phyloP scores from a whole-genome alignment of 1,140 invertebrate species.

The Pachyrhynchus sulphureomaculatus region DNA sequence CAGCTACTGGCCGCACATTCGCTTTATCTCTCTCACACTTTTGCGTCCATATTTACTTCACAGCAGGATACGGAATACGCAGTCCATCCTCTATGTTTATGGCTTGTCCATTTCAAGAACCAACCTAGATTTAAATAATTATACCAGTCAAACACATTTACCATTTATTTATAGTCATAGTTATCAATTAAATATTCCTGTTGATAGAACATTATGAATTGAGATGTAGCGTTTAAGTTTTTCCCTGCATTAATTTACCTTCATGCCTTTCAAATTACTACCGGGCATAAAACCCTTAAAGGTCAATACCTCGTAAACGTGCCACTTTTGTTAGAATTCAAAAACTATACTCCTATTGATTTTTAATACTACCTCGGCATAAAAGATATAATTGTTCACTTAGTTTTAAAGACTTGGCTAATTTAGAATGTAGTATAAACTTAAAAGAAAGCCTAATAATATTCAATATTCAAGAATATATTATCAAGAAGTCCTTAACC shows the following conservation, averaged over 20 bases:
- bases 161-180: neutral
- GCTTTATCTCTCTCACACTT: no score
- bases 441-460: neutral
- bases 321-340: neutral
- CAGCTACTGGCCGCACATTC: no score
- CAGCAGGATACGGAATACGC: no score
- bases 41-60: no score
- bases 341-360: neutral
- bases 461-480: neutral
- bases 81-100: no score
- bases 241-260: neutral
- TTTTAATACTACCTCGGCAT: neutral
- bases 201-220: neutral
- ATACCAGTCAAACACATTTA: neutral
- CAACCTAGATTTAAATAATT: slow-evolving; percentile 11
- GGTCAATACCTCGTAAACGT: neutral
- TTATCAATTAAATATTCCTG: neutral
- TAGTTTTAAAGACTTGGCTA: slow-evolving; percentile 6
- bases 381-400: neutral
- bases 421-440: slow-evolving; percentile 1
- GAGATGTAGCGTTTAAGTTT: neutral
- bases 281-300: neutral
- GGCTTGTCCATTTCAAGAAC: no score
- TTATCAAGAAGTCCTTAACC: slow-evolving; percentile 8
- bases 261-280: neutral